A percentile compares a stretch with the other conserved stretches of the same genome.
Evolutionary conservation across 2,888 invertebrate genomes (phyloP).

Genomic region (Netelia fuscicornis): DNA sequence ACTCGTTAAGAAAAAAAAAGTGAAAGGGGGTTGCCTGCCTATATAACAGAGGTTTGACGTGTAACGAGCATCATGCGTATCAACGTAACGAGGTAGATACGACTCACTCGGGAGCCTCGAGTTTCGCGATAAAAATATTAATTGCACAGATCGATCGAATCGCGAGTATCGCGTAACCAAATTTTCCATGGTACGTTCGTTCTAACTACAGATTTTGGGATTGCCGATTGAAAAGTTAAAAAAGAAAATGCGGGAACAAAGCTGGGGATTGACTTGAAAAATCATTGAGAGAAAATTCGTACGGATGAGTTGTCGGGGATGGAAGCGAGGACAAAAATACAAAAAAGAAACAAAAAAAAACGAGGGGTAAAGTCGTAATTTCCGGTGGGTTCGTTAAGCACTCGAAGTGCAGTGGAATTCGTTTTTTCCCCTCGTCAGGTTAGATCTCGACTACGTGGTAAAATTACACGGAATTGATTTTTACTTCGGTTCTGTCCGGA

Average conservation of each 20-base stretch:
- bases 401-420: constrained; percentile 5
- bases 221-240: not conserved
- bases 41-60: not conserved
- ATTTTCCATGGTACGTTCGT: constrained; percentile 18
- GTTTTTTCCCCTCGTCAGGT: not conserved
- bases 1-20: too few species aligned
- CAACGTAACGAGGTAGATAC: constrained; percentile 39
- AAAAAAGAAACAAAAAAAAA: constrained; percentile 1
- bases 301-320: constrained; percentile 2
- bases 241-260: constrained; percentile 16
- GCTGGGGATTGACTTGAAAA: not conserved
- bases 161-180: constrained; percentile 27
- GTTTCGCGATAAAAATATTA: constrained; percentile 13
- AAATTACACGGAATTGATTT: constrained; percentile 40
- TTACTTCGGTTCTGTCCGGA: constrained; percentile 5
- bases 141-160: not conserved
- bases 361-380: constrained; percentile 28
- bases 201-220: constrained; percentile 34
- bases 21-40: not conserved
- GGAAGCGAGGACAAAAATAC: not conserved
- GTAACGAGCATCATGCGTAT: constrained; percentile 8
- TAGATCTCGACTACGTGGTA: constrained; percentile 5
- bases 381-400: constrained; percentile 43
- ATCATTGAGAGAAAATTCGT: not conserved
- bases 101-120: not conserved